Evolutionary conservation across 2,113 vertebrate genomes (phyloP), one percentile per base, ranked within the genome.

Genomic region (Cygnus buccinator): DNA sequence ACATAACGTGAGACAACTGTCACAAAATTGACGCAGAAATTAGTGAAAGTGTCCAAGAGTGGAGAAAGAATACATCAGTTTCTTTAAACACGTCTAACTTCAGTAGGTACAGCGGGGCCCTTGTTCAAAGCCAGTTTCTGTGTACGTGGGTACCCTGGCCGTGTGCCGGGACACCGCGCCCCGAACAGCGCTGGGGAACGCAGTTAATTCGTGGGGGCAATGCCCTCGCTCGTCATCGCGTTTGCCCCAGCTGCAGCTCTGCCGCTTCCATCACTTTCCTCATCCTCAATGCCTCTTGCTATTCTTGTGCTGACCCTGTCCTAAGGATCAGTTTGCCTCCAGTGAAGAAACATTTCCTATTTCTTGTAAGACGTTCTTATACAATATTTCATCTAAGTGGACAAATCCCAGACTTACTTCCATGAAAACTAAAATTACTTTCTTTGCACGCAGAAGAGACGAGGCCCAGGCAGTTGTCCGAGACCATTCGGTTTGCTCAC

Each of bases 141-240:
- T 10, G 3, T 35, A 3, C 4, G 5, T 6, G 1, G 37, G 43
- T 10, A 2, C 16, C 61, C 46, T 52, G 6, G 44, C 10, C 1
- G 5, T 1, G 50, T 26, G 37, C 37, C 10, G 39, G 61, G 46
- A 54, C 39, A 10, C 44, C 2, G 39, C 23, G 13, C 39, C 43
- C 28, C 13, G 16, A 10, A 3, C n/a, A 33, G 22, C 55, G 35
- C 65, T 1, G 10, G 21, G 0, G 3, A 78, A 35, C 1, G 17
- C 31, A 1, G 33, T 17, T 43, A 2, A 2, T 61, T 33, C 39
- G 21, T 3, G 5, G 0, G 25, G 89, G 48, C 39, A 8, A 9
- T 6, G 5, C 37, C 54, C 80, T 22, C 17, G 0, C 31, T 25
- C 3, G 11, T 3, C 15, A 6, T 10, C 62, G 19, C 3, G 2